A percentile compares a stretch with the other conserved stretches of the same genome.
Evolutionary conservation across 2,797 vertebrate species (phyloP).

Genomic region (Miichthys miiuy): DNA sequence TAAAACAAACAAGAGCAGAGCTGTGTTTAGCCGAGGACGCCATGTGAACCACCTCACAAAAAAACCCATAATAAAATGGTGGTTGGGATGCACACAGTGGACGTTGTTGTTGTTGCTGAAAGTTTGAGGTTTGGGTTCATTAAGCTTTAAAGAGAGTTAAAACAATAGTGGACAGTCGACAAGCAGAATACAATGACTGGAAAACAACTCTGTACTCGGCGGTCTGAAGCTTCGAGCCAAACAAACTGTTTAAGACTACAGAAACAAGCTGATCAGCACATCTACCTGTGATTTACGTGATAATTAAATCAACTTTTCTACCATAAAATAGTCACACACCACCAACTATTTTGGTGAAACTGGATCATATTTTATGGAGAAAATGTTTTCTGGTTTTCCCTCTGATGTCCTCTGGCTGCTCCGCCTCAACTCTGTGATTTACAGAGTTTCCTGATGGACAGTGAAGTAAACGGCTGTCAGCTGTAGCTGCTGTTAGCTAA

Average conservation of each 20-base stretch:
- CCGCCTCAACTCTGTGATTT: no score
- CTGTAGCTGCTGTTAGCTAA: no score
- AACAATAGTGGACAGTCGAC: constrained; percentile 47
- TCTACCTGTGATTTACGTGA: neutral
- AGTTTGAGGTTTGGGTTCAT: constrained; percentile 59
- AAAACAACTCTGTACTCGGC: constrained; percentile 37
- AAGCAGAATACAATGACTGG: constrained; percentile 50
- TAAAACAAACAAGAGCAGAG: constrained; percentile 66
- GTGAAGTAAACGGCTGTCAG: no score
- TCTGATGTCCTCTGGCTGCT: no score
- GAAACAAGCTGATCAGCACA: neutral
- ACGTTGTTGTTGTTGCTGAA: constrained; percentile 21
- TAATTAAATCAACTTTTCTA: neutral
- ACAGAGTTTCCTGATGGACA: no score
- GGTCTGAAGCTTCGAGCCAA: constrained; percentile 20
- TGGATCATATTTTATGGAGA: no score
- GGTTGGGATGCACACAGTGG: constrained; percentile 38
- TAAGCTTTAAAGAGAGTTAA: constrained; percentile 44
- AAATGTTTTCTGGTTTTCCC: no score
- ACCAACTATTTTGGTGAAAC: no score
- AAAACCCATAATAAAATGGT: constrained; percentile 36
- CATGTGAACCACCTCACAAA: constrained; percentile 25
- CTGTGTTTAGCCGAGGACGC: constrained; percentile 39
- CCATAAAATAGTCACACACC: neutral
- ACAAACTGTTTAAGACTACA: constrained; percentile 23